A percentile compares a stretch with the other conserved stretches of the same genome.
phyloP scores from a whole-genome alignment of 1,140 invertebrate genomes.

The Dysdera silvatica region DNA sequence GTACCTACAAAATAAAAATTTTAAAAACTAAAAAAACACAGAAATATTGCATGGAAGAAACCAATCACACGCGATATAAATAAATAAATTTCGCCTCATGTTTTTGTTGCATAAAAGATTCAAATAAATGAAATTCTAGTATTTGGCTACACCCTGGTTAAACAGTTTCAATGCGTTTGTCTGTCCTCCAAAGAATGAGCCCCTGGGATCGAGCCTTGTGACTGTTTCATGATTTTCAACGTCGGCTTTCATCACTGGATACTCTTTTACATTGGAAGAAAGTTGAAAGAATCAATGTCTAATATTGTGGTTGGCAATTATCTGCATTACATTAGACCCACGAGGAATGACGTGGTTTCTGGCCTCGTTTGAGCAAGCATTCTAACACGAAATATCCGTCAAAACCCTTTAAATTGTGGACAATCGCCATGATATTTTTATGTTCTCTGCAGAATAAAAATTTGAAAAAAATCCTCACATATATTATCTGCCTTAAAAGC shows the following conservation, averaged over 20 bases:
- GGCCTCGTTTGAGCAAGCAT: neutral
- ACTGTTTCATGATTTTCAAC: too few relatives aligned
- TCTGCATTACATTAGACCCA: neutral
- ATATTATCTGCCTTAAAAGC: neutral
- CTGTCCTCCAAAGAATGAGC: neutral
- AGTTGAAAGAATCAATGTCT: conserved; percentile 1
- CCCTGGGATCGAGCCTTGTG: neutral
- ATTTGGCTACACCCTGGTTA: neutral
- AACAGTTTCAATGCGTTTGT: conserved; percentile 9
- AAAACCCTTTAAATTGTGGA: neutral
- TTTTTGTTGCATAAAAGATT: neutral
- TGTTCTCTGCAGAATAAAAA: neutral
- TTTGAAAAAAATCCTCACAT: neutral
- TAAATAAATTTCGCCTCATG: too few relatives aligned
- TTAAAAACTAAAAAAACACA: too few relatives aligned
- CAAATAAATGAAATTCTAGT: neutral
- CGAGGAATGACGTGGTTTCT: neutral
- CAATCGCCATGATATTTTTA: neutral
- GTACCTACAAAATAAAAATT: too few relatives aligned
- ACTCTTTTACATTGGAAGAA: conserved; percentile 5
- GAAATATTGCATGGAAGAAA: too few relatives aligned
- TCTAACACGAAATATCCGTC: neutral
- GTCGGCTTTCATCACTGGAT: too few relatives aligned
- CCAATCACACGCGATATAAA: too few relatives aligned
- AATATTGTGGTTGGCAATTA: neutral